phyloP scores from a whole-genome alignment of 2,888 invertebrate species.

The Apodemia zela region DNA sequence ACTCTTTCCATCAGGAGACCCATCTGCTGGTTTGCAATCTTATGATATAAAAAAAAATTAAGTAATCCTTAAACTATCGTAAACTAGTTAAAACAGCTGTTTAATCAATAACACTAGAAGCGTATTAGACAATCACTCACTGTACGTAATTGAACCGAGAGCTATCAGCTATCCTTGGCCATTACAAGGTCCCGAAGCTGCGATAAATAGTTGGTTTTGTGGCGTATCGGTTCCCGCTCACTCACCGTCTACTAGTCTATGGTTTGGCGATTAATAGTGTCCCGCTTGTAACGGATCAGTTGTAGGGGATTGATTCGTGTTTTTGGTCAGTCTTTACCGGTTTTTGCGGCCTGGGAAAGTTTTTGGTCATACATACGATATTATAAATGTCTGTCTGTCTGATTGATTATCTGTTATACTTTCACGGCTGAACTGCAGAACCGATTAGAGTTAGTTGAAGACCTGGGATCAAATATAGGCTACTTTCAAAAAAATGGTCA shows the following conservation, averaged over 20 bases:
- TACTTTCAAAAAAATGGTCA: too few species aligned
- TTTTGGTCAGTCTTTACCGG: not conserved
- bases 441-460: too few species aligned
- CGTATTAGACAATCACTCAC: not conserved
- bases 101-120: not conserved
- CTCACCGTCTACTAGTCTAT: constrained; percentile 24
- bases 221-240: constrained; percentile 27
- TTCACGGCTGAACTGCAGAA: too few species aligned
- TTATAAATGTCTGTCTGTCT: too few species aligned
- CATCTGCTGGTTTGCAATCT: too few species aligned
- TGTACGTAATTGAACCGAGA: not conserved
- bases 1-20: too few species aligned
- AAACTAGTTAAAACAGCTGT: constrained; percentile 12
- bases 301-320: not conserved
- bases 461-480: too few species aligned
- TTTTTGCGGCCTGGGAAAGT: not conserved
- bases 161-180: not conserved
- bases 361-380: too few species aligned
- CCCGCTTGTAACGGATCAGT: constrained; percentile 17
- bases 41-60: too few species aligned
- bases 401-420: too few species aligned
- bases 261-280: constrained; percentile 25
- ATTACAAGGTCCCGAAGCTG: not conserved
- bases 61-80: too few species aligned
- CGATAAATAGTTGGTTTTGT: constrained; percentile 29